Evolutionary conservation across 2,888 invertebrate species (phyloP), one percentile per base, ranked within the genome.

Genomic region (Drosophila vallismaia): DNA sequence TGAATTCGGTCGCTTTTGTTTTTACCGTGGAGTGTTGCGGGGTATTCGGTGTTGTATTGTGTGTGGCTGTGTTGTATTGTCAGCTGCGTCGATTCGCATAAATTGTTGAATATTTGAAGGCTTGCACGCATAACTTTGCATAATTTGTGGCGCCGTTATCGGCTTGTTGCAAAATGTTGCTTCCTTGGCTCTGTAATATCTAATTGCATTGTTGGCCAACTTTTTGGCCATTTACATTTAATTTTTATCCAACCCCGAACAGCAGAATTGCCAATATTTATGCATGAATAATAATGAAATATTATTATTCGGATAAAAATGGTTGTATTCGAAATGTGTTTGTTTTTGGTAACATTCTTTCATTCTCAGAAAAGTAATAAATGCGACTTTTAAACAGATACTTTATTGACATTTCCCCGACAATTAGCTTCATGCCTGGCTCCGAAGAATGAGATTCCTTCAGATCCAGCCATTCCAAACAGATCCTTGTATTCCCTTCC

Each of bases 21-120:
- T 46, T 46, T 31, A 12, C 14, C 29, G 44, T 9, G 19, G 24
- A 19, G 24, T 36, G 36, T 36, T n/a, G 44, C 12, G 12, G 24
- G 33, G 36, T 42, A 12, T 36, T 14, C n/a, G 6, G 36, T 36
- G 36, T 2, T 12, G n/a, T 36, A n/a, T 36, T 36, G 36, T 12
- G n/a, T 36, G 19, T 19, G 19, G 19, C 19, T 36, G 12, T n/a
- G 36, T 36, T 66, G 45, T 57, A 50, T 71, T 84, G 72, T 49
- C 81, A 80, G 79, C 79, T 84, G 85, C 71, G 51, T 59, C 82
- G 63, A 75, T 79, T 79, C 86, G 77, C 86, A 82, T 81, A 81
- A 85, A 81, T 82, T 86, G 86, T 75, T 83, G 83, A 75, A 80
- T 84, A 80, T 80, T 75, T 75, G 57, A 80, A 75, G 78, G 71